Percentiles rank a stretch among this genome's conserved stretches.
Evolutionary conservation across 2,888 invertebrate genomes (phyloP).

Genomic region (Eupithecia abbreviata): DNA sequence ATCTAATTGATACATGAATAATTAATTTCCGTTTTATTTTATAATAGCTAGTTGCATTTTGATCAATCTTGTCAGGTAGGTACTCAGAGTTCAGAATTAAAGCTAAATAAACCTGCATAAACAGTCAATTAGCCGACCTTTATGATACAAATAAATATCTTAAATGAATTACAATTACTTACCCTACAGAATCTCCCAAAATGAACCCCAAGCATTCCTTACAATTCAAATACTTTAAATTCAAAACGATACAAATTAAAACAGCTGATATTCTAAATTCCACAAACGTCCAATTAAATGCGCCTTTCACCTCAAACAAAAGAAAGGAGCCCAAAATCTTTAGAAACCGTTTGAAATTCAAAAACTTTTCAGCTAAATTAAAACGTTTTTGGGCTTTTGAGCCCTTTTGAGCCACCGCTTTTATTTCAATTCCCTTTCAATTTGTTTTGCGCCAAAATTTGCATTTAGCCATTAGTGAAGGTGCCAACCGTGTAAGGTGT

Average conservation of each 20-base stretch:
- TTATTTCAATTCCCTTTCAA: conserved; percentile 50
- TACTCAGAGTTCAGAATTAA: background rate
- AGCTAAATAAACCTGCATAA: background rate
- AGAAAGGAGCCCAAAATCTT: conserved; percentile 38
- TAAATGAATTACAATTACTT: background rate
- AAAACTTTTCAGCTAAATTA: conserved; percentile 43
- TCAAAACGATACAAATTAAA: conserved; percentile 13
- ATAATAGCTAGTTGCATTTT: background rate
- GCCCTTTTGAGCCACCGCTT: conserved; percentile 31
- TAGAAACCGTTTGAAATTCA: conserved; percentile 47
- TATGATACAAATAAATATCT: background rate
- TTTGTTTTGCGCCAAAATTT: conserved; percentile 49
- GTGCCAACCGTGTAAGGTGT: conserved; percentile 13
- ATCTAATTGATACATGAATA: no score
- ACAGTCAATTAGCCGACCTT: background rate
- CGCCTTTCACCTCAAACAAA: conserved; percentile 37
- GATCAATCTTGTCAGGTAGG: background rate
- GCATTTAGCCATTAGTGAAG: conserved; percentile 44
- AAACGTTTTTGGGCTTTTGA: conserved; percentile 33
- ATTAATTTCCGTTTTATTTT: no score
- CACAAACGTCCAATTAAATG: conserved; percentile 59
- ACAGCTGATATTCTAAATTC: conserved; percentile 42
- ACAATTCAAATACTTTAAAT: conserved; percentile 16
- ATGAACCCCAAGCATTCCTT: background rate
- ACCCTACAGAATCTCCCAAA: background rate